These are phyloP conservation scores for Arbacia lixula DNA, from an alignment of 53 echinoderm and acorn worm species.

Conservation along the genomic window DNA sequence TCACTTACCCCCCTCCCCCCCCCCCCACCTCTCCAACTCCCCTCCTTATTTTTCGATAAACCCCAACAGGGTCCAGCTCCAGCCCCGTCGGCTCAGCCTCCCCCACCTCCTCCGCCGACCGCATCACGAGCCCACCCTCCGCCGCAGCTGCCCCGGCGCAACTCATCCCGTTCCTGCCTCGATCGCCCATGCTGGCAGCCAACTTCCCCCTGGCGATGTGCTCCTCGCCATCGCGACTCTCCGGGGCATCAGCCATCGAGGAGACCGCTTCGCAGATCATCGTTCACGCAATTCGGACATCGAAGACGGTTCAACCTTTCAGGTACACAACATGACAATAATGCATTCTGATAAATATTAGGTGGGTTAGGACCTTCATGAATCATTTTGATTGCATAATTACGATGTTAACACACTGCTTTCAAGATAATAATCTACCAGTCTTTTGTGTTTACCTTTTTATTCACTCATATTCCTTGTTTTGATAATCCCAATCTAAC, in stretches of 20 bases:
- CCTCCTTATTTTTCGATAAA: neutral
- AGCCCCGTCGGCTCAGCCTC: slow-evolving; percentile 24
- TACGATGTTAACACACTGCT: too few relatives aligned
- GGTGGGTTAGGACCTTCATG: too few relatives aligned
- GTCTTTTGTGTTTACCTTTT: too few relatives aligned
- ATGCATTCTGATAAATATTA: too few relatives aligned
- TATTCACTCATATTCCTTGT: too few relatives aligned
- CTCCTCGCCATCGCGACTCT: slow-evolving; percentile 38
- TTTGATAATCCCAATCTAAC: too few relatives aligned
- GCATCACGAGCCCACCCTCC: neutral
- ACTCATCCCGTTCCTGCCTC: slow-evolving; percentile 71
- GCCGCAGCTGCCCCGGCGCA: slow-evolving; percentile 52
- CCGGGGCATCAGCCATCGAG: slow-evolving; percentile 71
- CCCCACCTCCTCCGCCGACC: neutral
- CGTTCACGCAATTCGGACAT: slow-evolving; percentile 80
- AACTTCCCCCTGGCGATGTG: slow-evolving; percentile 67
- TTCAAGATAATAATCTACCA: too few relatives aligned
- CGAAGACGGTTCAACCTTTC: slow-evolving; percentile 85
- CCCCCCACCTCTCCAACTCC: too few relatives aligned
- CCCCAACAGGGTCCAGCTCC: neutral
- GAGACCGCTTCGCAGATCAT: slow-evolving; percentile 89
- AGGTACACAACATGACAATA: too few relatives aligned
- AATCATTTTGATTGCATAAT: too few relatives aligned
- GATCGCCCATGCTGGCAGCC: slow-evolving; percentile 64
- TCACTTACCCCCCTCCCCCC: too few relatives aligned